A percentile compares a stretch with the other conserved stretches of the same genome.
Evolutionary conservation across 2,888 invertebrate species (phyloP).

Genomic region (Synergus umbraculus): DNA sequence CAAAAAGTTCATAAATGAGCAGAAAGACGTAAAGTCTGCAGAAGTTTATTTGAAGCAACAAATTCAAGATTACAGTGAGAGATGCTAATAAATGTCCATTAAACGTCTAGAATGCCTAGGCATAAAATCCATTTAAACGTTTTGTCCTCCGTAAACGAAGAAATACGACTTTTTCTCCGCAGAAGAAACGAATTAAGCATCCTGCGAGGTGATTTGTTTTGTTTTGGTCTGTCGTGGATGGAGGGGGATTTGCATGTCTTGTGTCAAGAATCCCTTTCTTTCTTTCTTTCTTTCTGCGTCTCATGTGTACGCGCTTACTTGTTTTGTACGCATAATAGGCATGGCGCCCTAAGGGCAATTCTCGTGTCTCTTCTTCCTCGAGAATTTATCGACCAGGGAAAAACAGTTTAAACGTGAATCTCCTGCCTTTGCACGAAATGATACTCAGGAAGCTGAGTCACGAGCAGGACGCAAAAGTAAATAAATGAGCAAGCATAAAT

Average conservation of each 20-base stretch:
- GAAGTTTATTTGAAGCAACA: constrained; percentile 9
- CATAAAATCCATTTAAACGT: constrained; percentile 10
- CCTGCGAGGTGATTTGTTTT: constrained; percentile 22
- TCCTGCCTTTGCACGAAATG: background rate
- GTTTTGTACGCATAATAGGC: constrained; percentile 42
- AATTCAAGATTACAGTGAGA: background rate
- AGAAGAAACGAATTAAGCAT: constrained; percentile 4
- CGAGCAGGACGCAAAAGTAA: background rate
- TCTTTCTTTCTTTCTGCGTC: background rate
- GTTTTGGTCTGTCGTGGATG: background rate
- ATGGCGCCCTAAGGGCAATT: constrained; percentile 43
- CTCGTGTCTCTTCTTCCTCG: constrained; percentile 31
- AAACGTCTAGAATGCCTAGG: constrained; percentile 5
- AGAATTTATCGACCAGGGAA: constrained; percentile 31
- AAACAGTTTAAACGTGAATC: constrained; percentile 37
- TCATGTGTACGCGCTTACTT: background rate
- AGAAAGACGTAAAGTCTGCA: background rate
- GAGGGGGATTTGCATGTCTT: constrained; percentile 15
- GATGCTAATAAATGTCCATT: constrained; percentile 27
- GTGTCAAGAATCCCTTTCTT: constrained; percentile 36
- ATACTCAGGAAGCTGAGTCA: constrained; percentile 27
- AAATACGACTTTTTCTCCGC: constrained; percentile 24
- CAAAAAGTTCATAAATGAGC: background rate
- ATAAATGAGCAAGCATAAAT: background rate
- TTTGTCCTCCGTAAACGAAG: constrained; percentile 12